A percentile compares a stretch with the other conserved stretches of the same genome.
Conservation (phyloP, 1,140 invertebrate species). For the Psix sp. region DNA sequence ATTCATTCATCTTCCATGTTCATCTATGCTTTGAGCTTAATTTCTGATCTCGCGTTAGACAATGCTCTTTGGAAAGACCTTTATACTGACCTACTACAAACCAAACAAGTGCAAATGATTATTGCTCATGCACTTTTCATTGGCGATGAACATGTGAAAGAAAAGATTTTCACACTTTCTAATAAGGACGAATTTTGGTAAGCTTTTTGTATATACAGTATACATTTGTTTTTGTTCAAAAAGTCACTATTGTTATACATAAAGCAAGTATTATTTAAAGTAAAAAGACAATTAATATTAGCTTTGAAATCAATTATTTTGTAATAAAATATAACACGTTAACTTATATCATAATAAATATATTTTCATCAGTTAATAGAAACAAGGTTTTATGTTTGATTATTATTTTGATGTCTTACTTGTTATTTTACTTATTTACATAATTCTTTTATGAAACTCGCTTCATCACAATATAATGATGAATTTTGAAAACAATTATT, state of each 20-base stretch:
- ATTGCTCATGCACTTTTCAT: constrained; percentile 77
- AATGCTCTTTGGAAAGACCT: constrained; percentile 74
- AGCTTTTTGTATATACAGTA: constrained; percentile 63
- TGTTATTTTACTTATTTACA: no score
- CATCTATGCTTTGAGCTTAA: constrained; percentile 74
- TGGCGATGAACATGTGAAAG: constrained; percentile 74
- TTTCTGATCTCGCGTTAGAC: constrained; percentile 73
- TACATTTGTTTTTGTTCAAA: no score
- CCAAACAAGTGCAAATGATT: constrained; percentile 76
- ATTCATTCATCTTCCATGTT: constrained; percentile 72
- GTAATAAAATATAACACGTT: not conserved
- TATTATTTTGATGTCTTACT: no score
- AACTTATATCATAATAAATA: not conserved
- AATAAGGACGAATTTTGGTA: constrained; percentile 72
- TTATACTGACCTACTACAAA: constrained; percentile 73
- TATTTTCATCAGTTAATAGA: constrained; percentile 6
- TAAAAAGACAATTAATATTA: no score
- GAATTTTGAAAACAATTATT: no score
- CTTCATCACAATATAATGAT: no score
- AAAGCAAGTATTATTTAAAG: constrained; percentile 2
- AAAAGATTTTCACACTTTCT: constrained; percentile 75
- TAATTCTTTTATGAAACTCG: no score
- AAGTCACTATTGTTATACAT: no score
- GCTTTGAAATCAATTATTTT: constrained; percentile 2
- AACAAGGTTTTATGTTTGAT: no score